Conservation (phyloP, 2,888 invertebrate species). For the Electrophaes corylata region DNA sequence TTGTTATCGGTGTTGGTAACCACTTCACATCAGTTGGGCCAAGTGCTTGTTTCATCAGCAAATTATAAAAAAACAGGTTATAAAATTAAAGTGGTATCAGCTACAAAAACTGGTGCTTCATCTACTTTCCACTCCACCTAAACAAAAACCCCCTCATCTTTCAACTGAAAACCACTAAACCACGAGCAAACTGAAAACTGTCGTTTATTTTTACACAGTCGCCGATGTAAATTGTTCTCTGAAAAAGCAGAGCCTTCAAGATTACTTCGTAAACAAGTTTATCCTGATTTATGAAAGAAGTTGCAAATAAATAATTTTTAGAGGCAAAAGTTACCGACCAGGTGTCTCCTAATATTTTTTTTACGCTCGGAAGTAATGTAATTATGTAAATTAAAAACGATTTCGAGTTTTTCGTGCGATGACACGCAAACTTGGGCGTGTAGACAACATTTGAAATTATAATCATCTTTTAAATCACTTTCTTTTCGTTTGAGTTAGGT, state of each 20-base stretch:
- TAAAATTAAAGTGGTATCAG: neutral
- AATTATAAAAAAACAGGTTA: neutral
- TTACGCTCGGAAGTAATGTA: constrained; percentile 67
- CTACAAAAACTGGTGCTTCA: neutral
- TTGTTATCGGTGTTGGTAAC: no score
- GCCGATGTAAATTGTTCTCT: constrained; percentile 51
- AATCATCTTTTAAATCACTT: neutral
- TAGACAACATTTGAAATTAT: constrained; percentile 24
- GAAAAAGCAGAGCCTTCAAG: constrained; percentile 53
- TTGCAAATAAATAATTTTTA: constrained; percentile 80
- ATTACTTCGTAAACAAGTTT: constrained; percentile 83
- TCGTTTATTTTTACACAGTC: constrained; percentile 54
- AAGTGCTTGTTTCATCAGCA: no score
- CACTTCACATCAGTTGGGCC: no score
- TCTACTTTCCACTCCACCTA: neutral
- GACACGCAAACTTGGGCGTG: constrained; percentile 44
- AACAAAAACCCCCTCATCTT: constrained; percentile 5
- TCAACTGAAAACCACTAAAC: constrained; percentile 17
- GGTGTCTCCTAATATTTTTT: constrained; percentile 80
- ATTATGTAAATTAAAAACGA: constrained; percentile 75
- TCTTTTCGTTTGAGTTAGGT: neutral
- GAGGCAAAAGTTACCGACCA: constrained; percentile 76
- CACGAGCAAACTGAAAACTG: constrained; percentile 42
- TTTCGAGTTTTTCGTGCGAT: constrained; percentile 48
- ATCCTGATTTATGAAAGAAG: constrained; percentile 81